phyloP scores from a whole-genome alignment of 2,797 vertebrate species.

The Alexandromys oeconomus region DNA sequence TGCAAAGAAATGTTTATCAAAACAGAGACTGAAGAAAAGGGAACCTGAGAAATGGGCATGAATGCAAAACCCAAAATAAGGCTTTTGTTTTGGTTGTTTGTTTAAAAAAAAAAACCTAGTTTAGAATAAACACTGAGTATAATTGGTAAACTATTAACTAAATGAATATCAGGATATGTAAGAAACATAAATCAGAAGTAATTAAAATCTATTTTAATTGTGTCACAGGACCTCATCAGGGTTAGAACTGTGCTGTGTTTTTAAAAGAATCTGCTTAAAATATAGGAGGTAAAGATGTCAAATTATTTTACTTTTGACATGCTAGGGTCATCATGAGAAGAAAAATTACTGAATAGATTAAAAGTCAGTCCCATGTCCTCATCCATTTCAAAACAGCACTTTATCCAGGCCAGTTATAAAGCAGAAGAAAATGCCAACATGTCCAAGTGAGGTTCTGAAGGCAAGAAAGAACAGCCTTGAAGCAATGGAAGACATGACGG shows the following conservation, averaged over 20 bases:
- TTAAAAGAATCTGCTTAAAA: neutral
- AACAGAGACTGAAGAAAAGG: too few species aligned
- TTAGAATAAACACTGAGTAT: neutral
- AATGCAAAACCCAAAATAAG: neutral
- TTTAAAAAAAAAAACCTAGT: neutral
- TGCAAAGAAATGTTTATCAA: neutral
- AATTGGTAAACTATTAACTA: neutral
- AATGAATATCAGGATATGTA: neutral
- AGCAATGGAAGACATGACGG: neutral
- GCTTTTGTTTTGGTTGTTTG: neutral
- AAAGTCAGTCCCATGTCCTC: neutral
- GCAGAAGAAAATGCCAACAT: neutral
- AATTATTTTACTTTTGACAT: neutral
- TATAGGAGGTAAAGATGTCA: neutral
- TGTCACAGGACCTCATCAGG: neutral
- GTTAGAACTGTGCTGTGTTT: neutral
- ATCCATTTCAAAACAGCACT: neutral
- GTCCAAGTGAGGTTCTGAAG: neutral
- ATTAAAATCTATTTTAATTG: neutral
- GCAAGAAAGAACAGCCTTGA: neutral
- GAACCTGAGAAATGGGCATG: neutral
- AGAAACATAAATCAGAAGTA: neutral
- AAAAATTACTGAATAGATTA: neutral
- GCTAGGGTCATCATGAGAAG: neutral
- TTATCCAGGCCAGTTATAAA: neutral